Percentiles rank a stretch among this genome's conserved stretches.
Evolutionary conservation across 2,888 invertebrate genomes (phyloP).

Genomic region (Leptinotarsa peninsularis): DNA sequence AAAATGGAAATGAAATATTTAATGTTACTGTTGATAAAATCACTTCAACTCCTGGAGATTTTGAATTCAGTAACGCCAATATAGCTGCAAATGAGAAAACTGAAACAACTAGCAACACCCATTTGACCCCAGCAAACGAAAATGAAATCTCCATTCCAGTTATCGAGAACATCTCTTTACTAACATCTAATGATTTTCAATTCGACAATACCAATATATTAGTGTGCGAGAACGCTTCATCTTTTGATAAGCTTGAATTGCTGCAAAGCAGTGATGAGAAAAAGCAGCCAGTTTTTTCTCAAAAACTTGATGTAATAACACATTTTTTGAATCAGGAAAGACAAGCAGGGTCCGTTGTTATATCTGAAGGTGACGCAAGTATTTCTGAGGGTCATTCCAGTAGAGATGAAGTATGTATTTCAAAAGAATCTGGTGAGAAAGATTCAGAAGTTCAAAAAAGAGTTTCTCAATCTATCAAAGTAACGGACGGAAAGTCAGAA

Average conservation of each 20-base stretch:
- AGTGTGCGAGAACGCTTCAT: too few species aligned
- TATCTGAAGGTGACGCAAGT: background rate
- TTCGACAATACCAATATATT: too few species aligned
- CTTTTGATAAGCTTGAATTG: too few species aligned
- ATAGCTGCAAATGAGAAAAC: too few species aligned
- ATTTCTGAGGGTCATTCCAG: background rate
- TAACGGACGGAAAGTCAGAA: background rate
- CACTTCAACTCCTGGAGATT: background rate
- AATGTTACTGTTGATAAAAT: background rate
- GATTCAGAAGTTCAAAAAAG: too few species aligned
- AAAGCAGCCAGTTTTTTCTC: too few species aligned
- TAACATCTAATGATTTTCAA: too few species aligned
- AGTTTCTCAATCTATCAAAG: background rate
- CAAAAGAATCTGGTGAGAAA: background rate
- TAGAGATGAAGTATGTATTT: background rate
- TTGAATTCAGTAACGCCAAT: too few species aligned
- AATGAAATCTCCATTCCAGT: background rate
- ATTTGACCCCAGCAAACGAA: background rate
- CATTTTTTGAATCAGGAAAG: constrained; percentile 8
- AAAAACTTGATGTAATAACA: background rate
- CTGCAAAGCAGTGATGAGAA: too few species aligned
- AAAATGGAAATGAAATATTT: too few species aligned
- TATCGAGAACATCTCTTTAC: too few species aligned
- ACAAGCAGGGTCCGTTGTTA: background rate
- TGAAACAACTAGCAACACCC: too few species aligned